A percentile compares a stretch with the other conserved stretches of the same genome.
Evolutionary conservation across 2,888 invertebrate species (phyloP).

Genomic region (Drosophila anceps): DNA sequence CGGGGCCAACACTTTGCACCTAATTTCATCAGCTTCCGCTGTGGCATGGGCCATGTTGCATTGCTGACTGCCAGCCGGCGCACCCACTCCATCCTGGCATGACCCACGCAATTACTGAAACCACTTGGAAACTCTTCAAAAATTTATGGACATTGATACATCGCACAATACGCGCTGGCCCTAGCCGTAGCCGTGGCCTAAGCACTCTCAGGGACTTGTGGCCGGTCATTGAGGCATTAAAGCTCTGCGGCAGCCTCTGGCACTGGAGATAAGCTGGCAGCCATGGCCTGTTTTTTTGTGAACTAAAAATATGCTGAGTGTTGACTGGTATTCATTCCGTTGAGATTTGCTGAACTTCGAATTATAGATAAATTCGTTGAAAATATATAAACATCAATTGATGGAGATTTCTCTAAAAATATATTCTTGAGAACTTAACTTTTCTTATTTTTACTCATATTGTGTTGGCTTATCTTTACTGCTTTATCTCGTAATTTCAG

Average conservation of each 20-base stretch:
- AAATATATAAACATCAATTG: background rate
- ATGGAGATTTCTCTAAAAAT: background rate
- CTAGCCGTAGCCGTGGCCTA: background rate
- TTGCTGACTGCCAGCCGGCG: background rate
- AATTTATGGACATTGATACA: conserved; percentile 60
- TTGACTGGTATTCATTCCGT: background rate
- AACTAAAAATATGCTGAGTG: background rate
- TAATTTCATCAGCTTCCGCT: conserved; percentile 60
- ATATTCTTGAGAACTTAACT: background rate
- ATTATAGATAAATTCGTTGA: too few relatives aligned
- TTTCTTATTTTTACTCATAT: background rate
- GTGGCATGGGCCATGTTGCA: background rate
- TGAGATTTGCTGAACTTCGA: background rate
- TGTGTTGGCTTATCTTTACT: too few relatives aligned
- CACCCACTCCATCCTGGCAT: background rate
- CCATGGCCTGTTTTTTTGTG: background rate
- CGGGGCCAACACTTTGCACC: conserved; percentile 65
- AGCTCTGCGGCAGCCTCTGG: background rate
- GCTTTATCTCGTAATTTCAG: background rate
- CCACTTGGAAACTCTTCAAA: conserved; percentile 54
- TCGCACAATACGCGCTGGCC: conserved; percentile 9
- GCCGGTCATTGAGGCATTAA: conserved; percentile 33
- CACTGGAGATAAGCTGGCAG: conserved; percentile 11
- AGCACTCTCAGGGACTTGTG: conserved; percentile 33
- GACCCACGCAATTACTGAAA: conserved; percentile 44